A percentile compares a stretch with the other conserved stretches of the same genome.
Evolutionary conservation across 2,113 vertebrate species (phyloP).

Genomic region (Nothocercus nigrocapillus): DNA sequence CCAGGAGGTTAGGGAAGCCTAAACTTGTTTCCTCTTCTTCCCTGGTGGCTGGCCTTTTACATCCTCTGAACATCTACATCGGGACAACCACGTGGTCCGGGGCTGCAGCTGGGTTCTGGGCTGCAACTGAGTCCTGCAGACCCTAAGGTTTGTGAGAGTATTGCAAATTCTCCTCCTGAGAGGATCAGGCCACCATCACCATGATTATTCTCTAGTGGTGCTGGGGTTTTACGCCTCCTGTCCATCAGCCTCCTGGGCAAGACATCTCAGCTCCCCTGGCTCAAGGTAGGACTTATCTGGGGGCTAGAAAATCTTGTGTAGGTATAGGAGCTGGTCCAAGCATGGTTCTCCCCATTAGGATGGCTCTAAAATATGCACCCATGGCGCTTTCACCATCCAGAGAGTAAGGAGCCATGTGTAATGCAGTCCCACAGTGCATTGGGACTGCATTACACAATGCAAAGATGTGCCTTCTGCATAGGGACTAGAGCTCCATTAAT

Average conservation of each 20-base stretch:
- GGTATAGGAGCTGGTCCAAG: not conserved
- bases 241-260: not conserved
- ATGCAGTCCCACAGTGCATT: not conserved
- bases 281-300: not conserved
- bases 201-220: not conserved
- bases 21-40: too few relatives aligned
- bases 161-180: not conserved
- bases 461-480: rapidly evolving
- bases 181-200: not conserved
- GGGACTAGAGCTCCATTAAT: not conserved
- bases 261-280: not conserved
- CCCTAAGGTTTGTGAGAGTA: not conserved
- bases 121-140: not conserved
- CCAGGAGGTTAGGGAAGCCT: too few relatives aligned
- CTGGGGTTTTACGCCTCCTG: not conserved
- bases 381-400: not conserved
- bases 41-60: too few relatives aligned
- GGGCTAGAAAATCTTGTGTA: not conserved
- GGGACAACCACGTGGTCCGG: not conserved
- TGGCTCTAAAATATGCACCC: not conserved
- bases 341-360: not conserved
- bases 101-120: not conserved
- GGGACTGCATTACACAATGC: too few relatives aligned
- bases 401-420: not conserved
- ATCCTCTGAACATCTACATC: not conserved